Evolutionary conservation across 37 sponge, comb jelly and placozoan genomes (phyloP).

Genomic region (Cliona cf. orientalis): DNA sequence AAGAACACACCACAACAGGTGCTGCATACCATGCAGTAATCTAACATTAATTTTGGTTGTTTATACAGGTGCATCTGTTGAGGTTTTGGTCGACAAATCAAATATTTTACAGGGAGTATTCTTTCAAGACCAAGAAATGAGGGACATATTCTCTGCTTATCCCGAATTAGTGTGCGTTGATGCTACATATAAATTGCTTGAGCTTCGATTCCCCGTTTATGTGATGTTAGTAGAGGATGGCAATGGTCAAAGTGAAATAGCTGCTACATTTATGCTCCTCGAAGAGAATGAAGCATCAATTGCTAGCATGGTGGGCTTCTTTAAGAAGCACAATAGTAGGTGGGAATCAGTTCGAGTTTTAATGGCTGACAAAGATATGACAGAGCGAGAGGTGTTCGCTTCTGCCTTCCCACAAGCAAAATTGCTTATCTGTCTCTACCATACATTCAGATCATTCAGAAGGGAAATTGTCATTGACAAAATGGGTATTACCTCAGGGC

Average conservation of each 20-base stretch:
- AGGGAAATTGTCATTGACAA: slow-evolving; percentile 66
- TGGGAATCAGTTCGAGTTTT: slow-evolving; percentile 33
- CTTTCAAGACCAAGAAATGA: slow-evolving; percentile 58
- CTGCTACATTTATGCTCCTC: slow-evolving; percentile 9
- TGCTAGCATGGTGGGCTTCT: slow-evolving; percentile 34
- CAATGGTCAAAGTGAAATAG: slow-evolving; percentile 68
- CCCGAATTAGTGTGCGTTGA: slow-evolving; percentile 58
- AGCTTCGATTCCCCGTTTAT: slow-evolving; percentile 49
- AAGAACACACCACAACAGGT: too few relatives aligned
- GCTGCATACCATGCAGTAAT: too few relatives aligned
- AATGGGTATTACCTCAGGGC: slow-evolving; percentile 48
- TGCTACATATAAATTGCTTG: slow-evolving; percentile 59
- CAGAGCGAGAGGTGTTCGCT: slow-evolving; percentile 40
- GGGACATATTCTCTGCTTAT: slow-evolving; percentile 30
- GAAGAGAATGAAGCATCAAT: slow-evolving; percentile 18
- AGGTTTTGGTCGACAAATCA: background rate
- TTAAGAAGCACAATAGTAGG: slow-evolving; percentile 43
- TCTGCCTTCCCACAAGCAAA: slow-evolving; percentile 30
- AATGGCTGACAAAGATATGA: slow-evolving; percentile 74
- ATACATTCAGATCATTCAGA: slow-evolving; percentile 40
- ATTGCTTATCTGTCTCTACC: slow-evolving; percentile 69
- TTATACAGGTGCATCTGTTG: slow-evolving; percentile 25
- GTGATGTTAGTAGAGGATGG: slow-evolving; percentile 56
- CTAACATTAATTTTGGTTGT: background rate
- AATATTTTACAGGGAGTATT: slow-evolving; percentile 10